These are phyloP conservation scores for Scaeva pyrastri DNA, from an alignment of 2,888 invertebrate species.

Conservation along the genomic window DNA sequence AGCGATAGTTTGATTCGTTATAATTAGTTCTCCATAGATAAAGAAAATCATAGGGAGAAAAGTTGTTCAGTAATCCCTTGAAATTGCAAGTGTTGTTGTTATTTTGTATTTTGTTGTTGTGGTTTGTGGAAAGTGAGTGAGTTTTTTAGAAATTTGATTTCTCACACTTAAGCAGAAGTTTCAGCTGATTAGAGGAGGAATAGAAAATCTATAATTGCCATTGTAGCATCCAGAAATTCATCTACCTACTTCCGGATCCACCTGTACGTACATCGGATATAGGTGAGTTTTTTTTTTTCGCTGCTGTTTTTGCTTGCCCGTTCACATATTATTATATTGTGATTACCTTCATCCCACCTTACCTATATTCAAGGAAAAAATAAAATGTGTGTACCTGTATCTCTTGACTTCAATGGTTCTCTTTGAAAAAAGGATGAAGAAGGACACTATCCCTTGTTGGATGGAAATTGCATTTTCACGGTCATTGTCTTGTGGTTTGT, in stretches of 20 bases:
- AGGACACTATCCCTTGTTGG: conserved; percentile 16
- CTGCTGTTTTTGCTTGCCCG: background rate
- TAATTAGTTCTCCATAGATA: background rate
- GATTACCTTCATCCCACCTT: background rate
- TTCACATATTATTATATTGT: background rate
- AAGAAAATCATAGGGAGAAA: conserved; percentile 1
- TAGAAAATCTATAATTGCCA: conserved; percentile 2
- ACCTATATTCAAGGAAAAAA: background rate
- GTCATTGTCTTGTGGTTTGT: conserved; percentile 69
- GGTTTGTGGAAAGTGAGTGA: conserved; percentile 33
- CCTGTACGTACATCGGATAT: conserved; percentile 50
- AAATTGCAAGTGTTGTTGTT: too few relatives aligned
- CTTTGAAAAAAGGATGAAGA: background rate
- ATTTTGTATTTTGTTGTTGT: background rate
- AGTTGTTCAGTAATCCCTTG: background rate
- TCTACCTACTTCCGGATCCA: conserved; percentile 27
- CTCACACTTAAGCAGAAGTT: conserved; percentile 13
- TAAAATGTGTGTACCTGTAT: conserved; percentile 17
- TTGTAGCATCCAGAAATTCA: conserved; percentile 30
- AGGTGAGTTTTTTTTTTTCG: conserved; percentile 35
- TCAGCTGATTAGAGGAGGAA: conserved; percentile 61
- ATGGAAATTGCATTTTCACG: conserved; percentile 59
- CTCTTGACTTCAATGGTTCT: background rate
- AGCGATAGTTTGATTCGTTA: background rate
- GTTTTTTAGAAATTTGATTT: conserved; percentile 8